Evolutionary conservation across 1,140 invertebrate species (phyloP).

Genomic region (Drosophila funebris): DNA sequence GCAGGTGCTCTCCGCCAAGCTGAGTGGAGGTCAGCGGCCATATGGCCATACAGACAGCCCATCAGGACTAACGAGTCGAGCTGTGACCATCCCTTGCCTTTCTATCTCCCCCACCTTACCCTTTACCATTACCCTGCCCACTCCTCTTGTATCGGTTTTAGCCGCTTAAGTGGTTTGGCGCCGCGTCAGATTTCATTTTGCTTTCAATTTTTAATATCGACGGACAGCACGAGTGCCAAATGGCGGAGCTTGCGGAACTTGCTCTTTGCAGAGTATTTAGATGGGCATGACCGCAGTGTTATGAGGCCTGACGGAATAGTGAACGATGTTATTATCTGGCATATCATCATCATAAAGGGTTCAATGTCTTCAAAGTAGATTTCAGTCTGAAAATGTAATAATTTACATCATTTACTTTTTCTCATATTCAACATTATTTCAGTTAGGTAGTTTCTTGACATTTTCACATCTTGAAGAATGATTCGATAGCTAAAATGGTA

Average conservation of each 20-base stretch:
- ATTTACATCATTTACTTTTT: too few relatives aligned
- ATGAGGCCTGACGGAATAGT: background rate
- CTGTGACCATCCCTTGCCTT: slow-evolving; percentile 4
- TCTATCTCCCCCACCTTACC: background rate
- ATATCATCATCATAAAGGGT: too few relatives aligned
- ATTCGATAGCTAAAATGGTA: too few relatives aligned
- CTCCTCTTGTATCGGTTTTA: slow-evolving; percentile 62
- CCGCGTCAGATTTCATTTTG: slow-evolving; percentile 67
- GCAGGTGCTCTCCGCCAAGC: slow-evolving; percentile 45
- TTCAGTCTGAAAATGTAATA: too few relatives aligned
- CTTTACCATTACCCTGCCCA: background rate
- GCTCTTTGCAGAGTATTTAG: background rate
- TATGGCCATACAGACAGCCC: slow-evolving; percentile 41
- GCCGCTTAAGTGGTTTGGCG: slow-evolving; percentile 71
- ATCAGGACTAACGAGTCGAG: slow-evolving; percentile 55
- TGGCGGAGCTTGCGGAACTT: slow-evolving; percentile 12
- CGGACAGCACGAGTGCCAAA: slow-evolving; percentile 46
- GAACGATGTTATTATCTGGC: too few relatives aligned
- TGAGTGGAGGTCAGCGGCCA: slow-evolving; percentile 20
- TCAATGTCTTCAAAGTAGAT: too few relatives aligned
- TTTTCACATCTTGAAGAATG: too few relatives aligned
- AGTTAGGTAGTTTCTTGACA: too few relatives aligned
- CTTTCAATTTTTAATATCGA: slow-evolving; percentile 63
- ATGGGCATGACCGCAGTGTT: background rate
- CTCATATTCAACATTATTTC: too few relatives aligned